phyloP scores from a whole-genome alignment of 1,140 invertebrate genomes.

The Dermatophagoides farinae region DNA sequence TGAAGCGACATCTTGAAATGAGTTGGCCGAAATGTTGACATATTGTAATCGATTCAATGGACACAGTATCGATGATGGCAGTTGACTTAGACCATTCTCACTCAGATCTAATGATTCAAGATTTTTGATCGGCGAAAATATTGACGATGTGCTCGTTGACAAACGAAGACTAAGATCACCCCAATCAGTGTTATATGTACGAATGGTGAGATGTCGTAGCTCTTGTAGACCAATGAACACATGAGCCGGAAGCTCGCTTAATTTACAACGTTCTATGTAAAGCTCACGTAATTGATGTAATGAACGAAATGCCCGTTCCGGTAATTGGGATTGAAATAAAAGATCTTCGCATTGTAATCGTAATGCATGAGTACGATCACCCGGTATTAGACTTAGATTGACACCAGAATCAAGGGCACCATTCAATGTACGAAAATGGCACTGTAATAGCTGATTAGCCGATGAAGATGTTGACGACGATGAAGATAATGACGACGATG shows the following conservation, averaged over 20 bases:
- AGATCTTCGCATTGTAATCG: conserved; percentile 19
- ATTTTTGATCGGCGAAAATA: conserved; percentile 40
- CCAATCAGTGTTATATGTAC: conserved; percentile 57
- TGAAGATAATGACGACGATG: conserved; percentile 9
- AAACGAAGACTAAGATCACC: conserved; percentile 51
- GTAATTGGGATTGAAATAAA: conserved; percentile 18
- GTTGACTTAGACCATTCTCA: conserved; percentile 15
- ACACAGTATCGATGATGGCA: conserved; percentile 34
- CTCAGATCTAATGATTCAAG: conserved; percentile 32
- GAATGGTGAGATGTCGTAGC: conserved; percentile 41
- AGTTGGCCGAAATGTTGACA: conserved; percentile 60
- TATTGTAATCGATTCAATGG: conserved; percentile 50
- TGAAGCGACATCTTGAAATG: conserved; percentile 45
- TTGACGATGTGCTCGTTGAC: background rate
- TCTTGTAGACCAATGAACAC: conserved; percentile 42
- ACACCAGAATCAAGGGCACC: conserved; percentile 15
- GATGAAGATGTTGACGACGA: background rate
- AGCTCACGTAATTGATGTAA: conserved; percentile 44
- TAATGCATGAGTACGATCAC: conserved; percentile 16
- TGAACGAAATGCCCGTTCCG: conserved; percentile 46
- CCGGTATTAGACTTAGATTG: conserved; percentile 20
- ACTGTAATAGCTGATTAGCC: conserved; percentile 13
- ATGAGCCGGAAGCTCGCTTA: conserved; percentile 43
- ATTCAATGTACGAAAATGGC: conserved; percentile 16
- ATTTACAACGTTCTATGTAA: conserved; percentile 52